Percentiles rank a stretch among this genome's conserved stretches.
Evolutionary conservation across 2,797 vertebrate species (phyloP).

Genomic region (Cryptoblepharus egeriae): DNA sequence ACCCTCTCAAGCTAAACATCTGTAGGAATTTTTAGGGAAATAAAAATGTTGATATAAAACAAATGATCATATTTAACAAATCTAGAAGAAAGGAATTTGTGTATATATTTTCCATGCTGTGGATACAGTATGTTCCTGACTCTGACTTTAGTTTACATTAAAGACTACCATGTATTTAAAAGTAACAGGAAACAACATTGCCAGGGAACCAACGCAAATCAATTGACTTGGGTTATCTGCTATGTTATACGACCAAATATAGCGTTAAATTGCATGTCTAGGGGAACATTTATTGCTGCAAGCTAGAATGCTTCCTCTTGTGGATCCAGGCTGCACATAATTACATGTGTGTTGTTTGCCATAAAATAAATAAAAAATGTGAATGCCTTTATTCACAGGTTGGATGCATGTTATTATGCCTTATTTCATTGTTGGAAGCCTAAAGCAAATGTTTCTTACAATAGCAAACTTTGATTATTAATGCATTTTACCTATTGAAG

Average conservation of each 20-base stretch:
- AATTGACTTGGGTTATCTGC: slow-evolving; percentile 18
- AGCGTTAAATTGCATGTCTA: slow-evolving; percentile 23
- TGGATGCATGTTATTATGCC: slow-evolving; percentile 78
- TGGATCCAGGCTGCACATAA: slow-evolving; percentile 41
- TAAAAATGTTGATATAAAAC: too few relatives aligned
- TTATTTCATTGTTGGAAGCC: slow-evolving; percentile 77
- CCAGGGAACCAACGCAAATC: slow-evolving; percentile 15
- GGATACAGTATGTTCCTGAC: too few relatives aligned
- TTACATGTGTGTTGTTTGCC: slow-evolving; percentile 3
- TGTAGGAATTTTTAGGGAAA: background rate
- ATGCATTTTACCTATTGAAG: slow-evolving; percentile 81
- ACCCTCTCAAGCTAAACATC: background rate
- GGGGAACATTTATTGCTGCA: slow-evolving; percentile 20
- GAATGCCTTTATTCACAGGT: slow-evolving; percentile 66
- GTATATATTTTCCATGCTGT: too few relatives aligned
- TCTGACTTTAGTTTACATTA: background rate
- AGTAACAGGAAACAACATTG: background rate
- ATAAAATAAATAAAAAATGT: slow-evolving; percentile 57
- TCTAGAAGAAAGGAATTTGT: too few relatives aligned
- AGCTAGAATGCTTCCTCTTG: background rate
- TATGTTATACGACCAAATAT: slow-evolving; percentile 41
- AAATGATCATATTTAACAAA: too few relatives aligned
- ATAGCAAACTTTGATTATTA: slow-evolving; percentile 81
- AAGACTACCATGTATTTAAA: slow-evolving; percentile 5
- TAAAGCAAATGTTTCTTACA: slow-evolving; percentile 82